Evolutionary conservation across 2,113 vertebrate genomes (phyloP).

Genomic region (Brienomyrus longianalis): DNA sequence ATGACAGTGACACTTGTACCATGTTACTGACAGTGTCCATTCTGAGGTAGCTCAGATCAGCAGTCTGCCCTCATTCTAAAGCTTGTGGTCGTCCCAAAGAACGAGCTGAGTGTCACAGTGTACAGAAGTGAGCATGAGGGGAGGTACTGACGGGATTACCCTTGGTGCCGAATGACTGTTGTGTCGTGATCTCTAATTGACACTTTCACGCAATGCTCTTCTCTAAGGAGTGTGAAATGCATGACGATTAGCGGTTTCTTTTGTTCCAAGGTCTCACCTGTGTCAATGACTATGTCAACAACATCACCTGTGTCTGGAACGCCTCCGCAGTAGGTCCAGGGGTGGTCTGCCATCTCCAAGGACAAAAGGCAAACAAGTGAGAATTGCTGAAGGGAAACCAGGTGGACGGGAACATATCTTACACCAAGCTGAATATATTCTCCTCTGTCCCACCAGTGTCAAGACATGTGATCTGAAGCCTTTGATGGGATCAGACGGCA

Average conservation of each 20-base stretch:
- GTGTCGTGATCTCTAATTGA: neutral
- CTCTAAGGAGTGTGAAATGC: neutral
- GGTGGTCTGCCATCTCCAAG: neutral
- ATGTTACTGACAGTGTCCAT: neutral
- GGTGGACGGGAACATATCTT: neutral
- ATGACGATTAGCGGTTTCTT: neutral
- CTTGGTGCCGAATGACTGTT: neutral
- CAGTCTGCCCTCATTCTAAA: neutral
- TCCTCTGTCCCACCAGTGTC: neutral
- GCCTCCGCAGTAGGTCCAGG: neutral
- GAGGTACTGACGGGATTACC: neutral
- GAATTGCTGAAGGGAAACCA: neutral
- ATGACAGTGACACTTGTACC: neutral
- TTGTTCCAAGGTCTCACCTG: neutral
- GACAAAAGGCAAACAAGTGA: neutral
- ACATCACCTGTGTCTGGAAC: constrained; percentile 9
- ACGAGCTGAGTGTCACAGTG: neutral
- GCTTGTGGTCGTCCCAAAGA: neutral
- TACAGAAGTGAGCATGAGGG: neutral
- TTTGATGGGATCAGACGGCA: neutral
- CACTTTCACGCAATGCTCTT: neutral
- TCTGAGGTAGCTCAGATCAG: neutral
- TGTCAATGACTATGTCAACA: constrained; percentile 14
- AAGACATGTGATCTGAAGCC: neutral
- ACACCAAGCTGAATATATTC: neutral